Conservation (phyloP, 2,888 invertebrate genomes). For the Dynastes tityus region DNA sequence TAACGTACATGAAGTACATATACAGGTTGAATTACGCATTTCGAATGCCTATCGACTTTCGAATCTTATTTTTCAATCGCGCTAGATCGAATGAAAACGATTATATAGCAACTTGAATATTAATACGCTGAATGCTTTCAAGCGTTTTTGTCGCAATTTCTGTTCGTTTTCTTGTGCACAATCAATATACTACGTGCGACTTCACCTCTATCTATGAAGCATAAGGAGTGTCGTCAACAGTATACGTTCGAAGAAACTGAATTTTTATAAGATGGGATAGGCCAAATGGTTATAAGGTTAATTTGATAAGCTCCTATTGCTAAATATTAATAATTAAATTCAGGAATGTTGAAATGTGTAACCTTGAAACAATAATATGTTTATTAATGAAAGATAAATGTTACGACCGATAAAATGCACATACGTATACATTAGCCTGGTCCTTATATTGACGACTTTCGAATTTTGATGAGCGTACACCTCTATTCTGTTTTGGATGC, state of each 20-base stretch:
- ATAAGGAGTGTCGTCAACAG: neutral
- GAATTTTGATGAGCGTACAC: too few relatives aligned
- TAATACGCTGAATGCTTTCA: neutral
- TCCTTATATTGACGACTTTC: too few relatives aligned
- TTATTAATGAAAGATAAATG: too few relatives aligned
- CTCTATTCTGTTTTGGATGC: too few relatives aligned
- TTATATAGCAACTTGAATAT: neutral
- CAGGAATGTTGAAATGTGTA: too few relatives aligned
- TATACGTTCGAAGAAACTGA: neutral
- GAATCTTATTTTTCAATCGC: conserved; percentile 2
- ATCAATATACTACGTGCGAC: neutral
- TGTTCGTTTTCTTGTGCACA: too few relatives aligned
- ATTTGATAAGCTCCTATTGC: too few relatives aligned
- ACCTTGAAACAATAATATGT: too few relatives aligned
- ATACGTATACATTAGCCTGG: too few relatives aligned
- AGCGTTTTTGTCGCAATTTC: neutral
- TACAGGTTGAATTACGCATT: neutral
- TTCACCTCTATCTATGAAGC: neutral
- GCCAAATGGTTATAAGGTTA: neutral
- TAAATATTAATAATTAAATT: too few relatives aligned
- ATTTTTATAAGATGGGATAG: neutral
- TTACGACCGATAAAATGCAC: too few relatives aligned
- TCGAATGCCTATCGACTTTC: conserved; percentile 5
- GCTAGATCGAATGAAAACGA: conserved; percentile 13
- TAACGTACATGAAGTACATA: neutral